phyloP scores from a whole-genome alignment of 2,888 invertebrate species.

The Salticus scenicus region DNA sequence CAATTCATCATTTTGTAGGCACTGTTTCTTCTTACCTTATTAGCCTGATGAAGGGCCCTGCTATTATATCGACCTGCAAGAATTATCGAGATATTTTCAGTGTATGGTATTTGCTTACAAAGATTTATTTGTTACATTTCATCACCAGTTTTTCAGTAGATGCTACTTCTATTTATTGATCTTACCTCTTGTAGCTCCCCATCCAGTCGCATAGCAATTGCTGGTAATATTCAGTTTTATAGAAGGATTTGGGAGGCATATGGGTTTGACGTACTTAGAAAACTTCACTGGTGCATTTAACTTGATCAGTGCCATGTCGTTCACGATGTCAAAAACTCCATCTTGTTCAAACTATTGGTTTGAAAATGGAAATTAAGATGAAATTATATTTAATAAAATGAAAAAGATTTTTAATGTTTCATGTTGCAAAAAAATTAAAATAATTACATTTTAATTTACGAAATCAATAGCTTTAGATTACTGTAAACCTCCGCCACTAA shows the following conservation, averaged over 20 bases:
- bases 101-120: too few species aligned
- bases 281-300: conserved; percentile 63
- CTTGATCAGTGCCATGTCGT: conserved; percentile 60
- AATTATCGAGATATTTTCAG: too few species aligned
- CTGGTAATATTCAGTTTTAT: conserved; percentile 10
- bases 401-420: neutral
- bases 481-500: too few species aligned
- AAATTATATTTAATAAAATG: neutral
- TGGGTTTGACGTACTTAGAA: conserved; percentile 50
- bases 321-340: conserved; percentile 36
- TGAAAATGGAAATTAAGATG: neutral
- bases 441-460: neutral
- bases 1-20: too few species aligned
- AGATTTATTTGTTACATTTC: too few species aligned
- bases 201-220: conserved; percentile 57
- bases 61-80: too few species aligned
- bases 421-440: neutral
- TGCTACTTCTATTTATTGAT: too few species aligned
- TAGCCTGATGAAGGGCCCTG: too few species aligned
- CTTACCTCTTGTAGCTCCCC: conserved; percentile 69
- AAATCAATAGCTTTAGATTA: too few species aligned
- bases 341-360: conserved; percentile 40
- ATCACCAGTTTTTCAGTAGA: too few species aligned
- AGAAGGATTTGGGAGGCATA: conserved; percentile 43
- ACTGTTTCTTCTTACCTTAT: too few species aligned